Conservation (phyloP, 1,140 invertebrate genomes). For the Linepithema humile region DNA sequence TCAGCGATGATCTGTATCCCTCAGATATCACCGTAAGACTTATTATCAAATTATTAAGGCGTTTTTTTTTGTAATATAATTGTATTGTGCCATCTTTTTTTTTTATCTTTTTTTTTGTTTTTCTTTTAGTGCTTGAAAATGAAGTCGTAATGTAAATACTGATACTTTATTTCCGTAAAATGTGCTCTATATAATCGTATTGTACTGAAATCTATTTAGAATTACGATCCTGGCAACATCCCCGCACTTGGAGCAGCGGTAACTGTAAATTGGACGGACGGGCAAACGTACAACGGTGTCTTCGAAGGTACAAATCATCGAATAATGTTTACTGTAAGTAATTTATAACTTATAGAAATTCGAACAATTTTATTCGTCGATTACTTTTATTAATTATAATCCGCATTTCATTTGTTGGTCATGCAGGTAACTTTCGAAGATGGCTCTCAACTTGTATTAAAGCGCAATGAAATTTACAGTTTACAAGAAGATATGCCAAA, state of each 20-base stretch:
- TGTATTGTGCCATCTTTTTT: not conserved
- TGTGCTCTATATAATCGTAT: too few relatives aligned
- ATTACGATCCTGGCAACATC: conserved; percentile 77
- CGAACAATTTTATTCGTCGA: not conserved
- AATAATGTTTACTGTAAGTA: conserved; percentile 85
- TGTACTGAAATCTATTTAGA: too few relatives aligned
- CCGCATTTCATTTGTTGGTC: conserved; percentile 55
- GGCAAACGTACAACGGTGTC: conserved; percentile 85
- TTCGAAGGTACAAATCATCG: conserved; percentile 85
- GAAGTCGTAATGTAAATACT: too few relatives aligned
- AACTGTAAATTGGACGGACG: conserved; percentile 87
- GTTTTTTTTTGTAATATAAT: not conserved
- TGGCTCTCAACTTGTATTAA: conserved; percentile 79
- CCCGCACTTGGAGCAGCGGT: conserved; percentile 84
- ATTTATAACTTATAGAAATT: not conserved
- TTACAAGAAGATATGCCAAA: conserved; percentile 84
- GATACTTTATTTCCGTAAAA: too few relatives aligned
- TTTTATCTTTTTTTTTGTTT: too few relatives aligned
- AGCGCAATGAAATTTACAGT: conserved; percentile 83
- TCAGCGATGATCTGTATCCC: conserved; percentile 86
- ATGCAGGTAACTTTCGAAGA: conserved; percentile 85
- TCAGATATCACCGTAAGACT: conserved; percentile 83
- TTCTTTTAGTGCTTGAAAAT: too few relatives aligned
- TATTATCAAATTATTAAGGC: not conserved
- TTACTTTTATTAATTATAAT: not conserved